Conservation (phyloP, 2,797 vertebrate genomes). For the Pangasius djambal region DNA sequence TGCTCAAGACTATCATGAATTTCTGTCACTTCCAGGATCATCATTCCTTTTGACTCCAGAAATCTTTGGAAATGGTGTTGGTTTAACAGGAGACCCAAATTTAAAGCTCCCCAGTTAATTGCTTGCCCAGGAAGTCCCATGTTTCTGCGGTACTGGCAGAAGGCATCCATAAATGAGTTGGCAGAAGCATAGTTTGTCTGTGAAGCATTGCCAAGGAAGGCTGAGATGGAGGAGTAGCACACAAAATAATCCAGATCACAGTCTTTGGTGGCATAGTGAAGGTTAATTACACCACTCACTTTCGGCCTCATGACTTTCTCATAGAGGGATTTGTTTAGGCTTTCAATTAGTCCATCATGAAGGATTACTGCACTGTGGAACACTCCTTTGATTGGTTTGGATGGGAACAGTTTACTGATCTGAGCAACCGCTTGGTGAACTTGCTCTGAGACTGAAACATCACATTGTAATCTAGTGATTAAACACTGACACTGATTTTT, state of each 20-base stretch:
- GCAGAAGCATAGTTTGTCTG: constrained; percentile 88
- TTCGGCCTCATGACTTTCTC: constrained; percentile 83
- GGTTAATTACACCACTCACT: constrained; percentile 83
- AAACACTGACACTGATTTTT: constrained; percentile 64
- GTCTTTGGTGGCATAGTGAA: constrained; percentile 79
- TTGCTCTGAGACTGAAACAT: constrained; percentile 71
- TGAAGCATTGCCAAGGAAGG: constrained; percentile 81
- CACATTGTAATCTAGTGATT: constrained; percentile 76
- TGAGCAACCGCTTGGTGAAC: constrained; percentile 72
- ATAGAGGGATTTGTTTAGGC: constrained; percentile 73
- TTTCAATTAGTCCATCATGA: constrained; percentile 79
- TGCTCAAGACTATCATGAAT: constrained; percentile 76
- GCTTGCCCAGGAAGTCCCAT: constrained; percentile 82
- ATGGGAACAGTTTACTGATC: constrained; percentile 70
- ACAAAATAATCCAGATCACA: constrained; percentile 84
- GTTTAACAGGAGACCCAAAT: constrained; percentile 81
- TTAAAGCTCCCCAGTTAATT: constrained; percentile 88
- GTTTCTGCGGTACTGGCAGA: constrained; percentile 83
- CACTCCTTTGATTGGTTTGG: constrained; percentile 78
- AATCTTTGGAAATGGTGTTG: constrained; percentile 78
- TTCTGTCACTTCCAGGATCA: constrained; percentile 75
- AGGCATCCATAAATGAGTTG: constrained; percentile 72
- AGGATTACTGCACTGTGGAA: constrained; percentile 87
- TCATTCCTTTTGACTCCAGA: constrained; percentile 81
- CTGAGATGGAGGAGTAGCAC: constrained; percentile 72